Conservation (phyloP, 2,888 invertebrate genomes). For the Aspidapion aeneum region DNA sequence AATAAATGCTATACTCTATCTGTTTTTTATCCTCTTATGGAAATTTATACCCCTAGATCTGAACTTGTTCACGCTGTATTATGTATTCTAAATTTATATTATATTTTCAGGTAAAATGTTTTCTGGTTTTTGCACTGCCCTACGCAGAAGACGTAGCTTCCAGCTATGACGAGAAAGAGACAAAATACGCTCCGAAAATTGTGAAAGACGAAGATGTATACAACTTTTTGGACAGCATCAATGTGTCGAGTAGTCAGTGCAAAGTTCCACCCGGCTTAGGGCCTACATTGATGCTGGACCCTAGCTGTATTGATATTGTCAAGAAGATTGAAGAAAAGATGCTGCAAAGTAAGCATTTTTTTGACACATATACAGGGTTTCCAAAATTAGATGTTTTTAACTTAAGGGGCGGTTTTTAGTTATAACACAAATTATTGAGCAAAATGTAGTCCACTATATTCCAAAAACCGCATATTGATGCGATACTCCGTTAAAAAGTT, state of each 20-base stretch:
- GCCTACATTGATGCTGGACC: constrained; percentile 16
- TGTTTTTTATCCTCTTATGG: no score
- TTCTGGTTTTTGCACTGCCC: constrained; percentile 25
- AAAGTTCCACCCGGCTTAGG: constrained; percentile 23
- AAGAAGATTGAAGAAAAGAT: constrained; percentile 16
- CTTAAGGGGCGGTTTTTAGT: no score
- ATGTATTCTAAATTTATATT: no score
- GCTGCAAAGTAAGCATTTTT: neutral
- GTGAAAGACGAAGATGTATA: constrained; percentile 21
- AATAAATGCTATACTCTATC: no score
- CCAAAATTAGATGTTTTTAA: no score
- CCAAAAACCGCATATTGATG: no score
- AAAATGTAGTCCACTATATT: no score
- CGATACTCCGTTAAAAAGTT: no score
- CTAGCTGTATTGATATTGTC: constrained; percentile 10
- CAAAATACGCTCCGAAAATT: constrained; percentile 13
- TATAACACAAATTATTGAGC: no score
- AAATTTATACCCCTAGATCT: no score
- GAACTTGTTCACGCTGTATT: no score
- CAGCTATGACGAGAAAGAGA: constrained; percentile 16
- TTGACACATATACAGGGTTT: neutral
- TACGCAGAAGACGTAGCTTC: constrained; percentile 25
- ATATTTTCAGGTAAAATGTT: constrained; percentile 24
- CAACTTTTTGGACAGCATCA: constrained; percentile 25
- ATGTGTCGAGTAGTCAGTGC: constrained; percentile 19